phyloP scores from a whole-genome alignment of 2,888 invertebrate genomes.

The Spialia ferax region DNA sequence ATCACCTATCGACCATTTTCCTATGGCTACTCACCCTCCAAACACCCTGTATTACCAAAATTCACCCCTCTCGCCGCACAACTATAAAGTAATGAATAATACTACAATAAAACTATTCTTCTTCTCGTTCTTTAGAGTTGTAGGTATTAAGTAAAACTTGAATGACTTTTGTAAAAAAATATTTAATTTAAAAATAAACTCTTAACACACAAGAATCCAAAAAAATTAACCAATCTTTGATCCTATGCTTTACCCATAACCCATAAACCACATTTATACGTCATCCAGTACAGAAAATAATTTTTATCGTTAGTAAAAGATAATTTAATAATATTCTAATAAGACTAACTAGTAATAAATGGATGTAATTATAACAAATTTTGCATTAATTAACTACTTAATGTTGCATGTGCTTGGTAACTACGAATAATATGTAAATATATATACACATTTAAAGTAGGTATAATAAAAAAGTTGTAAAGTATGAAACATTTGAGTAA shows the following conservation, averaged over 20 bases:
- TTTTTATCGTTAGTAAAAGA: slow-evolving; percentile 2
- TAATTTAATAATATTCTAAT: neutral
- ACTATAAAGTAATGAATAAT: too few species aligned
- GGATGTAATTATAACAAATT: neutral
- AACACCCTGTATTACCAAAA: too few species aligned
- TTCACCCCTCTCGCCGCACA: too few species aligned
- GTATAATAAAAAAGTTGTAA: neutral
- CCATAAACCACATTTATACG: slow-evolving; percentile 14
- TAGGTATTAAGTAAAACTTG: neutral
- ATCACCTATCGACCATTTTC: too few species aligned
- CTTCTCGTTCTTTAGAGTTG: too few species aligned
- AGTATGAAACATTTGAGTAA: neutral
- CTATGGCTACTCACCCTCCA: too few species aligned
- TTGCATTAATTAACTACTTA: too few species aligned
- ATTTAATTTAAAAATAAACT: slow-evolving; percentile 16
- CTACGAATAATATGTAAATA: neutral
- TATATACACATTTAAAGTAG: neutral
- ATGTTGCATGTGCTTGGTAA: neutral
- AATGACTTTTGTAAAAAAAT: slow-evolving; percentile 8
- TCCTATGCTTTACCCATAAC: slow-evolving; percentile 18
- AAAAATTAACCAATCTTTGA: slow-evolving; percentile 4
- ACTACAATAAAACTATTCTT: too few species aligned
- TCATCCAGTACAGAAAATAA: slow-evolving; percentile 6
- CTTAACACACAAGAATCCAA: neutral
- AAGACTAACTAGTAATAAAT: neutral